Conservation (phyloP, 1,140 invertebrate species). For the Euwallacea similis region DNA sequence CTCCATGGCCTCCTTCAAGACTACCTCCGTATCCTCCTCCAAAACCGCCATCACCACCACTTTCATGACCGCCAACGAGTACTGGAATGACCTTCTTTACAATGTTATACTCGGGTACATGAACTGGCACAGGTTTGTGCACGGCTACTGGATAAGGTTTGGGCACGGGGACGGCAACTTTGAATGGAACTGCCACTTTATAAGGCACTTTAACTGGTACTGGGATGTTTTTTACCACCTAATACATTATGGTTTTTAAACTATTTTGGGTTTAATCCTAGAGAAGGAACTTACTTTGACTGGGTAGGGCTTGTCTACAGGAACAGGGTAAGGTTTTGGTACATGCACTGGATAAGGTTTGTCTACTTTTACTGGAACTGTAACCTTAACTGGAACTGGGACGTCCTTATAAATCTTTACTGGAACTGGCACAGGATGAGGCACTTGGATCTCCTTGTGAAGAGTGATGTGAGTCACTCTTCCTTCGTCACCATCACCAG, state of each 20-base stretch:
- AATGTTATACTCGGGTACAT: conserved; percentile 55
- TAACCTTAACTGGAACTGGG: conserved; percentile 48
- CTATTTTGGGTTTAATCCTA: not conserved
- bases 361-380: conserved; percentile 49
- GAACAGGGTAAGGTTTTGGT: conserved; percentile 50
- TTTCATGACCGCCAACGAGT: conserved; percentile 46
- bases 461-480: conserved; percentile 45
- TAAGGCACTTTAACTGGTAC: conserved; percentile 61
- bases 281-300: conserved; percentile 52
- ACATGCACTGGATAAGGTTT: conserved; percentile 49
- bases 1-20: not conserved
- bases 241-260: not conserved
- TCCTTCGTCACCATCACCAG: conserved; percentile 28
- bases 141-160: conserved; percentile 51
- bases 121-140: conserved; percentile 51
- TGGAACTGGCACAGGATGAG: conserved; percentile 51
- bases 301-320: conserved; percentile 58
- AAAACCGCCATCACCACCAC: conserved; percentile 24
- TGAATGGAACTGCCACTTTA: conserved; percentile 60
- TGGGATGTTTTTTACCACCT: conserved; percentile 54
- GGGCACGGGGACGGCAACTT: conserved; percentile 52
- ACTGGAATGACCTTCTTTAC: conserved; percentile 65
- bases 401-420: conserved; percentile 51
- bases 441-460: conserved; percentile 44
- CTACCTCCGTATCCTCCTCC: conserved; percentile 42